Evolutionary conservation across 1,140 invertebrate species (phyloP).

Genomic region (Pseudomyrmex concolor): DNA sequence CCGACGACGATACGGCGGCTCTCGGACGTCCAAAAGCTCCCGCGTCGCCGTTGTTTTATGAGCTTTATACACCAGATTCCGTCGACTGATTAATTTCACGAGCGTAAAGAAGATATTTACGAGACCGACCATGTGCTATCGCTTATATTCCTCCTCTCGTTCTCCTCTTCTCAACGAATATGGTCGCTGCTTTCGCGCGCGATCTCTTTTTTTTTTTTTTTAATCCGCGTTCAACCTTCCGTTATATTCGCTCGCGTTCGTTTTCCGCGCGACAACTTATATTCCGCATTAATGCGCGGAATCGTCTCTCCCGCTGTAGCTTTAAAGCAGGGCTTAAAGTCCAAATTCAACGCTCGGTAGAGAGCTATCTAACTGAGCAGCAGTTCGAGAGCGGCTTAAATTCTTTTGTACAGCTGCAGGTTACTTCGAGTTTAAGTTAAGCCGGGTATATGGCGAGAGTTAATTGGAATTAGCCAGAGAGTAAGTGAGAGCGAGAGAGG

Average conservation of each 20-base stretch:
- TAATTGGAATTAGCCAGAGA: constrained; percentile 49
- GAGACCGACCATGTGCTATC: constrained; percentile 26
- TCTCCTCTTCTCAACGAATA: not conserved
- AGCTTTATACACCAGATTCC: constrained; percentile 3
- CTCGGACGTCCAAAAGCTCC: constrained; percentile 1
- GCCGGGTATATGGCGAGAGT: constrained; percentile 39
- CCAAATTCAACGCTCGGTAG: constrained; percentile 31
- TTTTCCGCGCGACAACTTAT: not conserved
- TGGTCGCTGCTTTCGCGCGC: no score
- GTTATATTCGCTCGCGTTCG: not conserved
- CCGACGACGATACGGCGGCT: not conserved
- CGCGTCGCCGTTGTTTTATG: constrained; percentile 32
- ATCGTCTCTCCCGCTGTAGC: not conserved
- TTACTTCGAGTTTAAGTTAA: constrained; percentile 38
- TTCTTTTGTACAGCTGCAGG: constrained; percentile 41
- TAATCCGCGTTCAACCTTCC: not conserved
- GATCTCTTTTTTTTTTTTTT: not conserved
- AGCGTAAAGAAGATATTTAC: constrained; percentile 54
- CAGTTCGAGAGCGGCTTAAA: constrained; percentile 50
- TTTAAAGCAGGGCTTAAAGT: constrained; percentile 43
- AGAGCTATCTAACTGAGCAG: constrained; percentile 25
- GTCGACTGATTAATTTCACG: constrained; percentile 56
- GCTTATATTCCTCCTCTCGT: not conserved
- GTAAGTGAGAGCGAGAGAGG: no score
- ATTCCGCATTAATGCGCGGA: constrained; percentile 1